A percentile compares a stretch with the other conserved stretches of the same genome.
Evolutionary conservation across 1,140 invertebrate species (phyloP).

Genomic region (Bombus terrestris): DNA sequence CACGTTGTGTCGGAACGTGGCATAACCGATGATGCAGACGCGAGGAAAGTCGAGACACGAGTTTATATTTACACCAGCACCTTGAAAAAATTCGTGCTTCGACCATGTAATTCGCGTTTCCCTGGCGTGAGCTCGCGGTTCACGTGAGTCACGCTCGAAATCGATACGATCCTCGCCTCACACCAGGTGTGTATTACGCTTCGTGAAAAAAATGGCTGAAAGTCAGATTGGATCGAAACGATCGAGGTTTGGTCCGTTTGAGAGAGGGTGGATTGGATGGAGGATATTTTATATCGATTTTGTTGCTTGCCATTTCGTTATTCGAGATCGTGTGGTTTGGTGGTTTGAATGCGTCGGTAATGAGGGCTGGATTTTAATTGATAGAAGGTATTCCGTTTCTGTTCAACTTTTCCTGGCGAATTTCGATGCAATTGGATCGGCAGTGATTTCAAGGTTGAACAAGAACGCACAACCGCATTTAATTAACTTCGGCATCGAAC

Average conservation of each 20-base stretch:
- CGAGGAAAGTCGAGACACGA: constrained; percentile 3
- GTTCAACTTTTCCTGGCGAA: background rate
- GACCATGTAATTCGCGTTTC: background rate
- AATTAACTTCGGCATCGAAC: too few species aligned
- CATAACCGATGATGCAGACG: constrained; percentile 1
- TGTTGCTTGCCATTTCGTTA: background rate
- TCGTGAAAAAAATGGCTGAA: background rate
- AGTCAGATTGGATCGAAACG: background rate
- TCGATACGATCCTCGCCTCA: background rate
- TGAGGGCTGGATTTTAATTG: background rate
- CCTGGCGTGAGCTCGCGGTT: background rate
- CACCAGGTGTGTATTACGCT: background rate
- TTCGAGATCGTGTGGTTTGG: background rate
- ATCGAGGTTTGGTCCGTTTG: background rate
- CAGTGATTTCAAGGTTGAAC: too few species aligned
- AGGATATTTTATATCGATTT: background rate
- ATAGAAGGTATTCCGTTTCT: background rate
- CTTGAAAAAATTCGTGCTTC: background rate
- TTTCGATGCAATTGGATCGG: too few species aligned
- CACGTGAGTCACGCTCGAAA: background rate
- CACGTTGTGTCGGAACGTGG: background rate
- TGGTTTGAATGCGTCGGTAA: background rate
- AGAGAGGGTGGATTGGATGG: background rate
- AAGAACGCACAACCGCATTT: too few species aligned
- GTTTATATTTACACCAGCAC: background rate